Evolutionary conservation across 2,888 invertebrate species (phyloP), one percentile per base, ranked within the genome.

Genomic region (Escarpia spicata): DNA sequence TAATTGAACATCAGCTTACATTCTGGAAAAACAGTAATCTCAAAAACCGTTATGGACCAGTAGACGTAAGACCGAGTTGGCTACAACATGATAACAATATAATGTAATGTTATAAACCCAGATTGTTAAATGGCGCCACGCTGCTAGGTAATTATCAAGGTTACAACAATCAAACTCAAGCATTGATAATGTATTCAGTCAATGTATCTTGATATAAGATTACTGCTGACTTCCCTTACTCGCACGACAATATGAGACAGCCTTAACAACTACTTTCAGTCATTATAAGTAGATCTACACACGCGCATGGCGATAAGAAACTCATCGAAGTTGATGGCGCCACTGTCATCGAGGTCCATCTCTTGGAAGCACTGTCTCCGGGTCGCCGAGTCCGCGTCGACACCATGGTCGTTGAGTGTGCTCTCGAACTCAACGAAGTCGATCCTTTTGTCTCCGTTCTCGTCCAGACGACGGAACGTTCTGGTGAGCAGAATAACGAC

Each of bases 231-330:
- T 91, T 91, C 0, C 4, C 91, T 31, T 15, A 37, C 37, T 43
- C 8, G 4, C 6, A n/a, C 8, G 91, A 26, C 43, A 91, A 0
- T 26, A 31, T 44, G 44, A 91, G 0, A 91, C 91, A 43, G 37
- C 37, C 37, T 44, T 8, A 75, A 19, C 19, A 75, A 4, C 75
- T 75, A 75, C n/a, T 75, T 75, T 2, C 31, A 91, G 91, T 9
- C 1, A 37, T 12, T 12, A 44, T 44, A 52, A 4, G 52, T 52
- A 75, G 6, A 26, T 6, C 15, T 1, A 92, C 93, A 19, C 45
- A 93, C 93, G 93, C 93, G 43, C 15, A 93, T 92, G 6, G 93
- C 93, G 37, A 93, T 90, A 3, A 93, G 92, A 52, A 93, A 93
- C 90, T 93, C 93, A 44, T 93, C 93, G 75, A 93, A 93, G 91